Conservation (phyloP, 2,797 vertebrate species). For the Helostoma temminkii region DNA sequence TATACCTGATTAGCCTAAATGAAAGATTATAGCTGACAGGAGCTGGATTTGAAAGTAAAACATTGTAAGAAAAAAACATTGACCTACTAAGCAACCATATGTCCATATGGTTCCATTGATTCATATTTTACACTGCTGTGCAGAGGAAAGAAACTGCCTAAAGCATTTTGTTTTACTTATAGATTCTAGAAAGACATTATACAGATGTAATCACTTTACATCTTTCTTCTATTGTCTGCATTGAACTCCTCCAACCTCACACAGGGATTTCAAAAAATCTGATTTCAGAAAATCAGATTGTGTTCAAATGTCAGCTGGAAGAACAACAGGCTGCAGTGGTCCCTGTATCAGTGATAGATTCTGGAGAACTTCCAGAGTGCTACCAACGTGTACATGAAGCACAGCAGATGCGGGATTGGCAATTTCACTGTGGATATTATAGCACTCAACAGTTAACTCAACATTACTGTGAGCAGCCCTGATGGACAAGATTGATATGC, state of each 20-base stretch:
- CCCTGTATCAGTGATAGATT: constrained; percentile 15
- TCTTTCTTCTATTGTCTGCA: constrained; percentile 8
- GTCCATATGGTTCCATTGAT: constrained; percentile 7
- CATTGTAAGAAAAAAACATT: constrained; percentile 4
- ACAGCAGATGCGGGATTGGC: neutral
- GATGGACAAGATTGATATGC: constrained; percentile 21
- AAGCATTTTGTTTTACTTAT: constrained; percentile 32
- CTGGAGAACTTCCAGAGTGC: constrained; percentile 15
- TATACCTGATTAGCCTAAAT: constrained; percentile 7
- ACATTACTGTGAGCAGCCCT: constrained; percentile 27
- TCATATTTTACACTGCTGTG: constrained; percentile 34
- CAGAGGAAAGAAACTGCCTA: constrained; percentile 26
- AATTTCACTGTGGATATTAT: neutral
- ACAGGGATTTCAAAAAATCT: constrained; percentile 14
- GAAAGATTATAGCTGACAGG: neutral
- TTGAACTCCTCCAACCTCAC: constrained; percentile 8
- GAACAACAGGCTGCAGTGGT: constrained; percentile 24
- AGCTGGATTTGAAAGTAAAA: constrained; percentile 26
- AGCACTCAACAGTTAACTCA: constrained; percentile 3
- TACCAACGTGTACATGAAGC: constrained; percentile 10
- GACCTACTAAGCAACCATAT: constrained; percentile 25
- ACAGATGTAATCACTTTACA: constrained; percentile 22
- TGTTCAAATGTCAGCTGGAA: constrained; percentile 27
- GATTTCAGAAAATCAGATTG: constrained; percentile 23
- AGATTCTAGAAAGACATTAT: constrained; percentile 3